A percentile compares a stretch with the other conserved stretches of the same genome.
Conservation (phyloP, 2,888 invertebrate species). For the Nasonia oneida region DNA sequence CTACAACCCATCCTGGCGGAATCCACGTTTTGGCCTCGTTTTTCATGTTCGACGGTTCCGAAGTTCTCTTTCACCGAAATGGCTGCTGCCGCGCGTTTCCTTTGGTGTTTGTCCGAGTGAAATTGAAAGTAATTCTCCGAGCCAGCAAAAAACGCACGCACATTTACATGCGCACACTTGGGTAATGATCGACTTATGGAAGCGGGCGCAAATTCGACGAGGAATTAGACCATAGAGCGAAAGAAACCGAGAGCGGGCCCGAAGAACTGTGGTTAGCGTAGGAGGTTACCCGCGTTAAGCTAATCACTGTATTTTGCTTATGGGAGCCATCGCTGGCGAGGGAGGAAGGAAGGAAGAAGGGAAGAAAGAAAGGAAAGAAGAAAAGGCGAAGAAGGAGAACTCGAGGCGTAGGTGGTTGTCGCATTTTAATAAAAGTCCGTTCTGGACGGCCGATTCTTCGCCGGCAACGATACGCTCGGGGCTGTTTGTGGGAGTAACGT, state of each 20-base stretch:
- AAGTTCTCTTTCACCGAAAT: conserved; percentile 44
- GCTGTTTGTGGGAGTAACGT: conserved; percentile 21
- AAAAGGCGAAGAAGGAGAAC: conserved; percentile 26
- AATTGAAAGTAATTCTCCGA: conserved; percentile 58
- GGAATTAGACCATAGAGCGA: conserved; percentile 62
- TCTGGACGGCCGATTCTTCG: conserved; percentile 23
- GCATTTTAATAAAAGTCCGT: conserved; percentile 59
- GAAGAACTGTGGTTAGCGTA: conserved; percentile 55
- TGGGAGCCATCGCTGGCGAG: conserved; percentile 41
- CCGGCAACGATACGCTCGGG: conserved; percentile 59
- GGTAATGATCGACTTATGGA: conserved; percentile 44
- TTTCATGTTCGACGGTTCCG: conserved; percentile 40
- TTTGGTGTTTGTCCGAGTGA: conserved; percentile 53
- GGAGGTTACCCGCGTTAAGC: conserved; percentile 56
- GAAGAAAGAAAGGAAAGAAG: conserved; percentile 55
- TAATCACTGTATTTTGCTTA: conserved; percentile 60
- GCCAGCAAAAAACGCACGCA: conserved; percentile 18
- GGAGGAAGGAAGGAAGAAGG: conserved; percentile 30
- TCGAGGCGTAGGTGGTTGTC: conserved; percentile 51
- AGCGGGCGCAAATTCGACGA: not conserved
- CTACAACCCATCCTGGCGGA: not conserved
- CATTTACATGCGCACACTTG: not conserved
- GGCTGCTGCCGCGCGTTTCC: conserved; percentile 56
- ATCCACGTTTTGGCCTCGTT: not conserved
- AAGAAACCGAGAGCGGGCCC: conserved; percentile 40